These are phyloP conservation scores for Ceriagrion tenellum DNA, from an alignment of 2,888 invertebrate species.

Conservation along the genomic window DNA sequence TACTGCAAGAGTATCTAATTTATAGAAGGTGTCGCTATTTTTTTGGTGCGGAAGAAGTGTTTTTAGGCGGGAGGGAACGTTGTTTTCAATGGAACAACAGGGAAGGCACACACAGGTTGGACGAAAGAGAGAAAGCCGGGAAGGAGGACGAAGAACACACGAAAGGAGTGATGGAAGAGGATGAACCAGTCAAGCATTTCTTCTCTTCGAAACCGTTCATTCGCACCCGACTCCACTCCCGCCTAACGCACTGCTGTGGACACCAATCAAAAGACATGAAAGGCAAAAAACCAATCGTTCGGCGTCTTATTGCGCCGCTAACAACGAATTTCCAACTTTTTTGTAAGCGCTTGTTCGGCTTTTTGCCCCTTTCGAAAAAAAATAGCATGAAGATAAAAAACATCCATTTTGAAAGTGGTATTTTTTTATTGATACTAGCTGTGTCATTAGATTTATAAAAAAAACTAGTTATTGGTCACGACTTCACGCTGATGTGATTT, in stretches of 20 bases:
- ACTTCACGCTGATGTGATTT: slow-evolving; percentile 57
- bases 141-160: not conserved
- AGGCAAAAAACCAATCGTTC: not conserved
- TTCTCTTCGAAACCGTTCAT: not conserved
- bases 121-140: not conserved
- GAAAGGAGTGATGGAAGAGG: not conserved
- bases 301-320: not conserved
- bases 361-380: slow-evolving; percentile 42
- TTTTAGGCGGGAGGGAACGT: not conserved
- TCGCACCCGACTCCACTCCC: not conserved
- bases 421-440: slow-evolving; percentile 56
- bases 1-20: not conserved
- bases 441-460: slow-evolving; percentile 3
- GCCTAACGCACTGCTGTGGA: not conserved
- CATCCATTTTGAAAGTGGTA: slow-evolving; percentile 50
- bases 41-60: slow-evolving; percentile 16
- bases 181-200: not conserved
- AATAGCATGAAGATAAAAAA: not conserved
- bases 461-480: slow-evolving; percentile 43
- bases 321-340: slow-evolving; percentile 17
- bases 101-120: not conserved
- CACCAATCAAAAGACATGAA: slow-evolving; percentile 40
- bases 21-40: not conserved
- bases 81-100: not conserved
- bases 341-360: slow-evolving; percentile 40